Base-by-base conservation (phyloP, 1,140 invertebrate genomes). In the Drosophila takahashii region DNA sequence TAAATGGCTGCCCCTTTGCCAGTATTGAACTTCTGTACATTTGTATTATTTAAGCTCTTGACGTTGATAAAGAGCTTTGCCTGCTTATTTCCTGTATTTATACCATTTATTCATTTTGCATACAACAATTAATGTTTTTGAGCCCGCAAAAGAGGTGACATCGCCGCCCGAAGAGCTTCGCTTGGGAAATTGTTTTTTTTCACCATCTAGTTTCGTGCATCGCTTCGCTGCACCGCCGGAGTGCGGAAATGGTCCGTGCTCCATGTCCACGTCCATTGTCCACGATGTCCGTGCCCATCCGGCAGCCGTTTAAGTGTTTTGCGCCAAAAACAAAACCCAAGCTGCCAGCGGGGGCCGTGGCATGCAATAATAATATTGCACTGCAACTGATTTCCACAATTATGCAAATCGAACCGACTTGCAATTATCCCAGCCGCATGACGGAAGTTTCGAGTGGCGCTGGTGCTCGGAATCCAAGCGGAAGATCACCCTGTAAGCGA, bases 21-120 rank as follows among this genome's bases (percentile, higher is more conserved):
- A 59, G 22, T 47, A 74, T 69, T 75, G 70, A 79, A 84, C 77
- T 72, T 59, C 54, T 61, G 58, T 85, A 56, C 44, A 48, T 9
- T 9, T 9, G 8, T 32, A 32, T 29, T 42, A 73, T 64, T 85
- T 66, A 89, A 79, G 80, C 76, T 77, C 59, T 85, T 79, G 81
- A 79, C 76, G 72, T 84, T 85, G 81, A 85, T 79, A 59, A 73
- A 87, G 71, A 79, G 76, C 67, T 74, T 72, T 62, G 44, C 47
- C 29, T 27, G 56, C 48, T 53, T 78, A 77, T 69, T 87, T 87
- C 83, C 83, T 89, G 66, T 58, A 32, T 66, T 59, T 53, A 39
- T 67, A 27, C 56, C 18, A 57, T 50, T 61, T 75, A 52, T 62
- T 75, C 34, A 66, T 64, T 80, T 85, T 65, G 69, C 75, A 67